These are phyloP conservation scores for Glandiceps talaboti DNA, from an alignment of 53 echinoderm and acorn worm species.

Conservation along the genomic window DNA sequence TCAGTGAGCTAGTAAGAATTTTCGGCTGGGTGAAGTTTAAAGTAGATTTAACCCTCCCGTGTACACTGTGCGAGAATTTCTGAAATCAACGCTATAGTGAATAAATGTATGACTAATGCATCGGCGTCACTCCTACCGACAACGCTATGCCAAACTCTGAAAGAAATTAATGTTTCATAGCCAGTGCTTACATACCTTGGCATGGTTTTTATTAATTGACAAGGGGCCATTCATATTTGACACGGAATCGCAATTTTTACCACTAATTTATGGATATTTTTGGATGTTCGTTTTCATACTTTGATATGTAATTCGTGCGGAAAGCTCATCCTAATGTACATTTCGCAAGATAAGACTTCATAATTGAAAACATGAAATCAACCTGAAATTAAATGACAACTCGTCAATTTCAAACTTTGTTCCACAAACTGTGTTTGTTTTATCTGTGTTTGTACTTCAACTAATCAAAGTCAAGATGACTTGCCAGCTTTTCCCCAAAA, in stretches of 20 bases:
- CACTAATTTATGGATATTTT: no score
- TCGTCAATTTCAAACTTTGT: no score
- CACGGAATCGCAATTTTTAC: no score
- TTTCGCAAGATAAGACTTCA: not conserved
- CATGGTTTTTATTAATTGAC: not conserved
- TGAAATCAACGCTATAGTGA: not conserved
- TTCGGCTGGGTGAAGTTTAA: not conserved
- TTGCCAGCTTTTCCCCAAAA: no score
- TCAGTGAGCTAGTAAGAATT: not conserved
- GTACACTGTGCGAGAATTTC: not conserved
- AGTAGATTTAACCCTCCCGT: not conserved
- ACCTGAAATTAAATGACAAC: no score
- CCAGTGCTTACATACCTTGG: not conserved
- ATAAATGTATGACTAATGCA: not conserved
- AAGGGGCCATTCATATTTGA: not conserved
- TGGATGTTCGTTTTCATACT: not conserved
- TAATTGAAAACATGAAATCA: not conserved
- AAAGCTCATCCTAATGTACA: not conserved
- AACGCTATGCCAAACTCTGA: not conserved
- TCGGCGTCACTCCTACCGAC: not conserved
- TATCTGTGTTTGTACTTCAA: no score
- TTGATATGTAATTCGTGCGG: not conserved
- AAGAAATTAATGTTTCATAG: no score
- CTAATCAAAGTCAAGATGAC: no score
- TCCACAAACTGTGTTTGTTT: no score